Base-by-base conservation (phyloP, 2,888 invertebrate species). In the Xylota segnis region DNA sequence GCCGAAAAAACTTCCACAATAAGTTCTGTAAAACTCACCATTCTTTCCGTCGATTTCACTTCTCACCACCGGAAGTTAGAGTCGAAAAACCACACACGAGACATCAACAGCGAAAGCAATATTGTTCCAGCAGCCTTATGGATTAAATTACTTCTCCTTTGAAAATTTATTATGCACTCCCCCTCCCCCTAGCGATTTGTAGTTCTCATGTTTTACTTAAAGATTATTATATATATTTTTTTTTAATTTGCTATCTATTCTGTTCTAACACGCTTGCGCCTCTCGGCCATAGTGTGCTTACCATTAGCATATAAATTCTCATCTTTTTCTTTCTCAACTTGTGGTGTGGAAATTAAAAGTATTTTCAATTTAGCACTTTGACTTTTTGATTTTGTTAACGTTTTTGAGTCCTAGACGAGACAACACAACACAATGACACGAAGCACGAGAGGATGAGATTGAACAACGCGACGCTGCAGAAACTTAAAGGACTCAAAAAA, bases 51-150 rank as follows among this genome's bases (percentile, higher is more conserved):
- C 29, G 32, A 47, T 37, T 29, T 61, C 9, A 18, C 61, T 61
- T 34, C 32, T 3, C 50, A 50, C 29, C 52, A 29, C 14, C 18
- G 14, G 16, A 47, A 65, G 27, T 45, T 75, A 32, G 59, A 70
- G 45, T 52, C 7, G 32, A 27, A 16, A 23, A 47, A 56, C 56
- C n/a, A 45, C 18, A 66, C 9, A 32, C 16, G n/a, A 4, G 9
- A 4, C 23, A 37, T 27, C 40, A 68, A 54, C 23, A 63, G 43
- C 70, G 59, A 43, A 78, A 54, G 43, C 63, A 63, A 77, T 77
- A 59, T 43, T 77, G 66, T 68, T 50, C 56, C 50, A 68, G 52
- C 68, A 77, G 59, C 43, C 63, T 70, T 70, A 54, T 70, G 37
- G 29, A 70, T 70, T 78, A 54, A 63, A 70, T 29, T 59, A 50